Conservation (phyloP, 2,797 vertebrate genomes). For the Enteromius mattozi region DNA sequence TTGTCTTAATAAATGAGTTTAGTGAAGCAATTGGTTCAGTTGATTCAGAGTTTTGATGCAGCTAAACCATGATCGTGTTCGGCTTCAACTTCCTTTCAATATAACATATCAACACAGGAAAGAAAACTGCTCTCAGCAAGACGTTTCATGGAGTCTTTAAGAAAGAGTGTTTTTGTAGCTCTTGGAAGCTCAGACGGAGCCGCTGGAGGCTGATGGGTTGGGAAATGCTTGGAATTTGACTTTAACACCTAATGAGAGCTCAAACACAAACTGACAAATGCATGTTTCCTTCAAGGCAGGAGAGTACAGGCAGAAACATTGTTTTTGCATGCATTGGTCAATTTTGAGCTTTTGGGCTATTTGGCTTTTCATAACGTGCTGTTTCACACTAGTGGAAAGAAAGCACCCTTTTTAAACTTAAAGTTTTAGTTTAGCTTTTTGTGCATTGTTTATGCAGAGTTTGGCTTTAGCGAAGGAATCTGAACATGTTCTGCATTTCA, state of each 20-base stretch:
- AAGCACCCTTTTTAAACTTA: background rate
- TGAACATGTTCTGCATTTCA: slow-evolving; percentile 25
- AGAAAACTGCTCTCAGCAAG: background rate
- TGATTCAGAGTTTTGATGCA: background rate
- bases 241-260: slow-evolving; percentile 33
- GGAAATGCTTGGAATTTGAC: slow-evolving; percentile 51
- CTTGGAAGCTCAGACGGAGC: slow-evolving; percentile 33
- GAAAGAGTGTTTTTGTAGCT: slow-evolving; percentile 44
- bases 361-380: background rate
- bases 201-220: slow-evolving; percentile 20
- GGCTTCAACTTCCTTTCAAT: background rate
- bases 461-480: slow-evolving; percentile 31
- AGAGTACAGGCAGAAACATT: background rate
- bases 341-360: background rate
- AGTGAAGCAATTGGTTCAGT: background rate
- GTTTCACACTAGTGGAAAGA: background rate
- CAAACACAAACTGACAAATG: slow-evolving; percentile 28
- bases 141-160: slow-evolving; percentile 4
- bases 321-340: background rate
- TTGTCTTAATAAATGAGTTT: background rate
- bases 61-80: background rate
- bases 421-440: background rate
- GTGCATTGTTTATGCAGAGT: background rate
- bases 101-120: background rate
- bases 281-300: slow-evolving; percentile 29